Conservation (phyloP, 2,113 vertebrate species). For the Felis chaus region DNA sequence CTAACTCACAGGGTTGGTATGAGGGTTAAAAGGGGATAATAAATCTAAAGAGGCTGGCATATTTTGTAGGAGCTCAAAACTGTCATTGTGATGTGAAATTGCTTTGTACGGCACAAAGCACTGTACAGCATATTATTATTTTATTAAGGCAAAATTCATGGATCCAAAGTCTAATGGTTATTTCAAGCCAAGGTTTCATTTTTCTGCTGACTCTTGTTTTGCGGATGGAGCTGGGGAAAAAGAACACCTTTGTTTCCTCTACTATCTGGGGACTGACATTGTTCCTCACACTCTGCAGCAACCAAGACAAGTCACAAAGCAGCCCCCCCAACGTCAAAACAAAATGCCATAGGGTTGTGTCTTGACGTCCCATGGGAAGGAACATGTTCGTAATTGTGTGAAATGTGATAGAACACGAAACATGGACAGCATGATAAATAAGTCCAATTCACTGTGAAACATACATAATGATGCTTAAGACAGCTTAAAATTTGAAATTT, state of each 20-base stretch:
- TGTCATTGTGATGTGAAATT: conserved; percentile 16
- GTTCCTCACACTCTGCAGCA: not conserved
- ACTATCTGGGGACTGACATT: not conserved
- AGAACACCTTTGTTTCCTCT: not conserved
- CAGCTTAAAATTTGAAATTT: conserved; percentile 2
- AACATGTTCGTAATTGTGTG: not conserved
- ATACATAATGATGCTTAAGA: not conserved
- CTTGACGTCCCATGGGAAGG: not conserved
- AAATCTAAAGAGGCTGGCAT: not conserved
- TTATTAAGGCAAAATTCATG: conserved; percentile 50
- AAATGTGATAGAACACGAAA: not conserved
- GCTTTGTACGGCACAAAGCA: conserved; percentile 12
- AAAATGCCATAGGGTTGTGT: not conserved
- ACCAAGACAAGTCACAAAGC: not conserved
- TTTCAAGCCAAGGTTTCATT: conserved; percentile 25
- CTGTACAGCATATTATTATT: conserved; percentile 4
- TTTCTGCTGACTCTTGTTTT: conserved; percentile 47
- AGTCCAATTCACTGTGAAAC: not conserved
- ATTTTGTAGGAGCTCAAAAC: conserved; percentile 5
- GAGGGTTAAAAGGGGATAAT: not conserved
- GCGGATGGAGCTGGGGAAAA: not conserved
- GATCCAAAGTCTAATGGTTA: conserved; percentile 51
- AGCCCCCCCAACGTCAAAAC: not conserved
- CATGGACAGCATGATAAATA: not conserved
- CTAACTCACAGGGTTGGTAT: not conserved